A percentile compares a stretch with the other conserved stretches of the same genome.
Evolutionary conservation across 2,888 invertebrate species (phyloP).

Genomic region (Biston stratarius): DNA sequence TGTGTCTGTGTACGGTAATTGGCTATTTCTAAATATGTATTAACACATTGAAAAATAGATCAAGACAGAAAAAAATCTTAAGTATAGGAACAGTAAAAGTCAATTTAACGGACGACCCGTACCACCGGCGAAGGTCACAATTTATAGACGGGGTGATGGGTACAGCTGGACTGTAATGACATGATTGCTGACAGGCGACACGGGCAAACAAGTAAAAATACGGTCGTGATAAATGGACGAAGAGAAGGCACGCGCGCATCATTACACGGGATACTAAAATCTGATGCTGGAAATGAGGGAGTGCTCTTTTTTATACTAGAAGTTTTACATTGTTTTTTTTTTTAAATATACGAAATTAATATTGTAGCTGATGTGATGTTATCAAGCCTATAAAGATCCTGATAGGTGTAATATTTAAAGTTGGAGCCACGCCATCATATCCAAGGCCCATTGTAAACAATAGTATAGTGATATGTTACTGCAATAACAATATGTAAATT

Average conservation of each 20-base stretch:
- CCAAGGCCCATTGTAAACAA: too few relatives aligned
- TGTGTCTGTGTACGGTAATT: background rate
- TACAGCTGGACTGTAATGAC: conserved; percentile 81
- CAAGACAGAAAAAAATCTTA: background rate
- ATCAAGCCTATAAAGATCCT: too few relatives aligned
- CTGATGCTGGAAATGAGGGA: conserved; percentile 22
- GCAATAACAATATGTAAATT: too few relatives aligned
- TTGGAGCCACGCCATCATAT: too few relatives aligned
- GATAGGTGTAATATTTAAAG: too few relatives aligned
- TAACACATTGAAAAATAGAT: background rate
- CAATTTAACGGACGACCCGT: conserved; percentile 74
- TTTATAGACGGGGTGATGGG: conserved; percentile 78
- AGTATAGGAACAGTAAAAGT: conserved; percentile 66
- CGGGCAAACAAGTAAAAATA: conserved; percentile 81
- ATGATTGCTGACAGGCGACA: conserved; percentile 82
- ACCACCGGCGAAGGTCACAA: conserved; percentile 81
- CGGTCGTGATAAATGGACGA: conserved; percentile 77
- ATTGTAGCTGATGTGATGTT: too few relatives aligned
- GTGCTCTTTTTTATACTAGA: background rate
- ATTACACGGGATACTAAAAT: conserved; percentile 57
- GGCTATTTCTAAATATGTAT: too few relatives aligned
- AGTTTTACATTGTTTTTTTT: background rate
- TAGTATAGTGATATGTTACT: too few relatives aligned
- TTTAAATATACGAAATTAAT: background rate
- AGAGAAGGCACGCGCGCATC: conserved; percentile 73